Conservation (phyloP, 2,797 vertebrate species). For the Pempheris klunzingeri region DNA sequence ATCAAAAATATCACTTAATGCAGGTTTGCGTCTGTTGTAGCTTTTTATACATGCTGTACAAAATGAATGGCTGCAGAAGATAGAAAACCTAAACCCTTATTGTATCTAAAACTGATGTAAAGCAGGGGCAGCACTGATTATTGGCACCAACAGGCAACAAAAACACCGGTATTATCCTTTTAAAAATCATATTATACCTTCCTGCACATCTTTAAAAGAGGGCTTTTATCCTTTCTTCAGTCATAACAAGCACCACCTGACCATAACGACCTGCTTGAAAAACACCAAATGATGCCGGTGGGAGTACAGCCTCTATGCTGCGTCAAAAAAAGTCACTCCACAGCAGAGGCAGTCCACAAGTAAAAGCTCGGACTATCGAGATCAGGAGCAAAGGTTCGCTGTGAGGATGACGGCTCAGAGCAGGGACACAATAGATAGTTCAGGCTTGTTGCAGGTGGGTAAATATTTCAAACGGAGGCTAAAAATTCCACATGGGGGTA, state of each 20-base stretch:
- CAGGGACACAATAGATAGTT: constrained; percentile 26
- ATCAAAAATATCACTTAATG: constrained; percentile 39
- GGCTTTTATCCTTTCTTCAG: constrained; percentile 7
- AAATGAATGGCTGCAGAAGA: constrained; percentile 1
- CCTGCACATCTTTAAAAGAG: constrained; percentile 17
- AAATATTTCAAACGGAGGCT: constrained; percentile 38
- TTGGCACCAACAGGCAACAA: constrained; percentile 24
- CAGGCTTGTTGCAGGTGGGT: constrained; percentile 31
- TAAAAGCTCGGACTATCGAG: constrained; percentile 41
- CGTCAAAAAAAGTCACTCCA: constrained; percentile 52
- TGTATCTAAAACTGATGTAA: neutral
- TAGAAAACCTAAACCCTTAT: neutral
- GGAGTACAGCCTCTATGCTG: constrained; percentile 29
- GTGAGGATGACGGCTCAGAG: constrained; percentile 47
- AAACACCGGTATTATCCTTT: constrained; percentile 54
- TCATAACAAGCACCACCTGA: constrained; percentile 31
- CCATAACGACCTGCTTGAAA: constrained; percentile 29
- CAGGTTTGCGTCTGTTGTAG: neutral
- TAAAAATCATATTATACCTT: constrained; percentile 24
- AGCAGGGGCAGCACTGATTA: neutral
- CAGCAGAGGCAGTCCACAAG: constrained; percentile 56
- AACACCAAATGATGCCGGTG: constrained; percentile 25
- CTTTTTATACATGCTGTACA: neutral
- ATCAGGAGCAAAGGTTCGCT: constrained; percentile 44
- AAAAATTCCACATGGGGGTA: constrained; percentile 47